Conservation (phyloP, 2,797 vertebrate species). For the Kryptolebias ocellatus region DNA sequence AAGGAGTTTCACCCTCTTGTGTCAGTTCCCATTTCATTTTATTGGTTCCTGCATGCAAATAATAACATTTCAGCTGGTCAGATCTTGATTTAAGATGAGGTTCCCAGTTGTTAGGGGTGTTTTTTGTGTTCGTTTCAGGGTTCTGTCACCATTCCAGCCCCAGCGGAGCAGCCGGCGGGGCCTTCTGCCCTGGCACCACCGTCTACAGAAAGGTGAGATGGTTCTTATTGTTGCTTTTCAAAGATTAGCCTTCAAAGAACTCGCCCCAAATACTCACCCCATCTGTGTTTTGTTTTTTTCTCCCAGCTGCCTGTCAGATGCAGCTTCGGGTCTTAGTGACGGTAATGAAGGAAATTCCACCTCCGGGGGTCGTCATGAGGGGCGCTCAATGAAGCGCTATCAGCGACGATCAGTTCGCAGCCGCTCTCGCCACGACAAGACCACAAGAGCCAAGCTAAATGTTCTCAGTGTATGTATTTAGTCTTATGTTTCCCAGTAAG, state of each 20-base stretch:
- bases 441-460: conserved; percentile 89
- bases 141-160: conserved; percentile 49
- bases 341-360: conserved; percentile 89
- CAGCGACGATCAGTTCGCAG: conserved; percentile 93
- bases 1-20: background rate
- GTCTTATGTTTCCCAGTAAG: background rate
- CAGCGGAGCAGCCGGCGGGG: conserved; percentile 65
- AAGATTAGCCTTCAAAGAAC: too few species aligned
- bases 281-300: background rate
- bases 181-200: conserved; percentile 57
- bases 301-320: conserved; percentile 90
- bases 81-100: background rate
- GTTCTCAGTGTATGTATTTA: conserved; percentile 90
- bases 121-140: conserved; percentile 61
- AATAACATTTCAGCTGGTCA: background rate
- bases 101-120: background rate
- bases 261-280: background rate
- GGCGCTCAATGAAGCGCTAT: conserved; percentile 88
- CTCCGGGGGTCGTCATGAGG: conserved; percentile 89
- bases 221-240: background rate
- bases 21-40: background rate
- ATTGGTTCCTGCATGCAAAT: background rate
- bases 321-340: conserved; percentile 93
- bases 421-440: conserved; percentile 94
- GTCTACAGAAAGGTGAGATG: conserved; percentile 74